These are phyloP conservation scores for Leistus spinibarbis DNA, from an alignment of 2,888 invertebrate species.

Conservation along the genomic window DNA sequence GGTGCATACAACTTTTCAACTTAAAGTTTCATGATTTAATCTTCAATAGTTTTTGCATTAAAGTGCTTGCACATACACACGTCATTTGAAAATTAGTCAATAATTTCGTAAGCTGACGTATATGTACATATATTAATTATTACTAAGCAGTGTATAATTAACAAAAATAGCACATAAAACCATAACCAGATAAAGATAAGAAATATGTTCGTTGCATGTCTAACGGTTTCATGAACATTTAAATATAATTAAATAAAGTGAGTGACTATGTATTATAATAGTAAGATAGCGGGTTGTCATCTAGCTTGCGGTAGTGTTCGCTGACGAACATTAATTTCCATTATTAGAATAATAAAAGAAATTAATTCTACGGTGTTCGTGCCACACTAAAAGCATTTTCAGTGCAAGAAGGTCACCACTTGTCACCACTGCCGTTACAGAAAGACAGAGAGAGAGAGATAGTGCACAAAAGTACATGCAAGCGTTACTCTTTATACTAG, in stretches of 20 bases:
- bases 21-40: too few species aligned
- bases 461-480: too few species aligned
- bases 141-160: too few species aligned
- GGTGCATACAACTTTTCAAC: too few species aligned
- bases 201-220: neutral
- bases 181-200: too few species aligned
- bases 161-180: too few species aligned
- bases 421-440: neutral
- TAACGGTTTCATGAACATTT: neutral
- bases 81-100: too few species aligned
- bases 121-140: too few species aligned
- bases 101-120: too few species aligned
- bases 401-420: neutral
- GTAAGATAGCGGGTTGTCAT: neutral
- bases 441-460: neutral
- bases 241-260: neutral
- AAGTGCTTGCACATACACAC: too few species aligned
- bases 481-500: neutral
- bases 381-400: conserved; percentile 9
- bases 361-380: neutral
- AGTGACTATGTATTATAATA: neutral
- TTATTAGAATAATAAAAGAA: conserved; percentile 8
- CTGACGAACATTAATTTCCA: conserved; percentile 17
- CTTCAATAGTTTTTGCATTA: too few species aligned
- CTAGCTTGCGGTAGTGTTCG: neutral